Percentiles rank a stretch among this genome's conserved stretches.
Conservation (phyloP, 1,140 invertebrate genomes). For the Papilio aristodemus region DNA sequence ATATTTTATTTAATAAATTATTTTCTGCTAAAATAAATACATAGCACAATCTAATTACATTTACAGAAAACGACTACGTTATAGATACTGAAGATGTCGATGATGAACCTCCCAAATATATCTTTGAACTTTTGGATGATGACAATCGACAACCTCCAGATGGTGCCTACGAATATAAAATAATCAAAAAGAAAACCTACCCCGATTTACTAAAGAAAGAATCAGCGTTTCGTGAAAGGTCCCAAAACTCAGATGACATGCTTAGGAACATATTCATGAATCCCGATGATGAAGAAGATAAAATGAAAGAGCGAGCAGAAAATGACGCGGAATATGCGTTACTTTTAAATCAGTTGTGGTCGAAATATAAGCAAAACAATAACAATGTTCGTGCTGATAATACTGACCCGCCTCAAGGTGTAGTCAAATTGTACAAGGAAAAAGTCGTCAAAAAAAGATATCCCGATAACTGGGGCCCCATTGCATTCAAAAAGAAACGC, state of each 20-base stretch:
- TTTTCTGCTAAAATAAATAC: neutral
- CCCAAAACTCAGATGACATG: constrained; percentile 79
- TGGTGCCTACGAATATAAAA: constrained; percentile 67
- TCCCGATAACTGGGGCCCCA: constrained; percentile 74
- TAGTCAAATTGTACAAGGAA: constrained; percentile 73
- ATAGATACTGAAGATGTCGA: constrained; percentile 62
- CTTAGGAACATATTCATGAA: constrained; percentile 81
- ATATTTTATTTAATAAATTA: neutral
- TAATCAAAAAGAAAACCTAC: constrained; percentile 67
- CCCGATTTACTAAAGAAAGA: constrained; percentile 52
- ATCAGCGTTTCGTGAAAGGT: constrained; percentile 80
- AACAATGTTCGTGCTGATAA: constrained; percentile 65
- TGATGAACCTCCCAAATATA: constrained; percentile 65
- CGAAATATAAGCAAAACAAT: constrained; percentile 80
- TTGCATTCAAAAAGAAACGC: constrained; percentile 77
- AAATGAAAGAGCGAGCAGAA: constrained; percentile 69
- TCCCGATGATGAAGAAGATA: constrained; percentile 73
- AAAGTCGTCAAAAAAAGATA: constrained; percentile 74
- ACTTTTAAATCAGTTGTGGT: constrained; percentile 81
- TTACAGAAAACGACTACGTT: constrained; percentile 68
- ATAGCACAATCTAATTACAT: constrained; percentile 2
- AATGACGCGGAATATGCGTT: constrained; percentile 80
- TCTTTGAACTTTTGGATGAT: constrained; percentile 63
- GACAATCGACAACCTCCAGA: constrained; percentile 54
- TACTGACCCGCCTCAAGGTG: constrained; percentile 61